Evolutionary conservation across 1,140 invertebrate species (phyloP).

Genomic region (Platyscapa corneri): DNA sequence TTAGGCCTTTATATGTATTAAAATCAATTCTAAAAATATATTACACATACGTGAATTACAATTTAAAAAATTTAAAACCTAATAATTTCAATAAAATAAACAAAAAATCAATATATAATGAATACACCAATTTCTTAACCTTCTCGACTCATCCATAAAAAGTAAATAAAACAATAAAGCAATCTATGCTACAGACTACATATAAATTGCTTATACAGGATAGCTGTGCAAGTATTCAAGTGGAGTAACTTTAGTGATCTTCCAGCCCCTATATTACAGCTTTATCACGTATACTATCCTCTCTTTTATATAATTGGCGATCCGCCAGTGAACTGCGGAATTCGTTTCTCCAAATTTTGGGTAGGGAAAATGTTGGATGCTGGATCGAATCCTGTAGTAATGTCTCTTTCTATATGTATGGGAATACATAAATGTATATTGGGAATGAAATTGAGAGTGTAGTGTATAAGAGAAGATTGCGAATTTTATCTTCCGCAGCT

Average conservation of each 20-base stretch:
- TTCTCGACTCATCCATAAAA: neutral
- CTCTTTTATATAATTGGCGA: slow-evolving; percentile 44
- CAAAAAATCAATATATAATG: neutral
- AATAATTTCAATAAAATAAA: neutral
- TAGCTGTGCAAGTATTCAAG: too few species aligned
- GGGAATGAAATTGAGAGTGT: slow-evolving; percentile 7
- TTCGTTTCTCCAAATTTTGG: slow-evolving; percentile 33
- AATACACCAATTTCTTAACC: neutral
- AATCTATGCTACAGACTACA: neutral
- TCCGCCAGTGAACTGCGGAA: slow-evolving; percentile 1
- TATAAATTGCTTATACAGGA: neutral
- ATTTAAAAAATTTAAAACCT: neutral
- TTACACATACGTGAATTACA: neutral
- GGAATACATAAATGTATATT: neutral
- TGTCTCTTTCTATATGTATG: neutral
- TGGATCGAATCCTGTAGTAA: neutral
- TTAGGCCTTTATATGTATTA: too few species aligned
- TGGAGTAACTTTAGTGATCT: neutral
- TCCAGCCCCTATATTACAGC: neutral
- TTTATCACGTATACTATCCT: slow-evolving; percentile 4
- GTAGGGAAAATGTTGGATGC: neutral
- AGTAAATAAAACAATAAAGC: neutral
- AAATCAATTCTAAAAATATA: neutral
- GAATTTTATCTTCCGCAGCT: slow-evolving; percentile 29
- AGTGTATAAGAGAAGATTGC: neutral